Evolutionary conservation across 2,797 vertebrate genomes (phyloP).

Genomic region (Oreochromis grahami): DNA sequence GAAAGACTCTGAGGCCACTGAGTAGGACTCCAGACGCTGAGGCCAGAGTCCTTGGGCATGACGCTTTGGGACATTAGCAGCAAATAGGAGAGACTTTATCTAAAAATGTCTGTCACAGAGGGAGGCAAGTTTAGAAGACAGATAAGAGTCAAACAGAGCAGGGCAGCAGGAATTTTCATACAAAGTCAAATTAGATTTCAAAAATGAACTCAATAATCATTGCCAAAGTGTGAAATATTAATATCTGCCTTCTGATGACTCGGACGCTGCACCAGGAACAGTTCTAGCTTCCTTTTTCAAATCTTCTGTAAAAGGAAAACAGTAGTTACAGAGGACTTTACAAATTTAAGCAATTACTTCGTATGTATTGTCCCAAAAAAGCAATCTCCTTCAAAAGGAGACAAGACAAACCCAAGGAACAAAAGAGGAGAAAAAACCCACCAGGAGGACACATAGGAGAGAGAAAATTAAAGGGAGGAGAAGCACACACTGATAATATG

Average conservation of each 20-base stretch:
- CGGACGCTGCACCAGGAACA: background rate
- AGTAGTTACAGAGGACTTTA: background rate
- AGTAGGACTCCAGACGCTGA: background rate
- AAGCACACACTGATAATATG: background rate
- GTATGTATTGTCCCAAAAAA: background rate
- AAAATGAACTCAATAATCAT: background rate
- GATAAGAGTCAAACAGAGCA: background rate
- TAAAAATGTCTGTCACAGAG: background rate
- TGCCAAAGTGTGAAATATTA: background rate
- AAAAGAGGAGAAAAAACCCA: background rate
- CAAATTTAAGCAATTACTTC: background rate
- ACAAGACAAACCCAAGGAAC: background rate
- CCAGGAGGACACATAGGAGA: background rate
- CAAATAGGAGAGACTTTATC: background rate
- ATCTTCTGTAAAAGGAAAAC: background rate
- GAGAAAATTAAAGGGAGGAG: background rate
- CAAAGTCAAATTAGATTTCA: conserved; percentile 19
- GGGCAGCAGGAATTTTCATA: background rate
- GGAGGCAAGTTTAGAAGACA: background rate
- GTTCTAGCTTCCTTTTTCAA: background rate
- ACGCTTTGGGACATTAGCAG: background rate
- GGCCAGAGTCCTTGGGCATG: background rate
- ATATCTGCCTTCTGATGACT: background rate
- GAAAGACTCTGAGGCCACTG: background rate
- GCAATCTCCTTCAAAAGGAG: background rate